Conservation (phyloP, 2,797 vertebrate genomes). For the Setipinna tenuifilis region DNA sequence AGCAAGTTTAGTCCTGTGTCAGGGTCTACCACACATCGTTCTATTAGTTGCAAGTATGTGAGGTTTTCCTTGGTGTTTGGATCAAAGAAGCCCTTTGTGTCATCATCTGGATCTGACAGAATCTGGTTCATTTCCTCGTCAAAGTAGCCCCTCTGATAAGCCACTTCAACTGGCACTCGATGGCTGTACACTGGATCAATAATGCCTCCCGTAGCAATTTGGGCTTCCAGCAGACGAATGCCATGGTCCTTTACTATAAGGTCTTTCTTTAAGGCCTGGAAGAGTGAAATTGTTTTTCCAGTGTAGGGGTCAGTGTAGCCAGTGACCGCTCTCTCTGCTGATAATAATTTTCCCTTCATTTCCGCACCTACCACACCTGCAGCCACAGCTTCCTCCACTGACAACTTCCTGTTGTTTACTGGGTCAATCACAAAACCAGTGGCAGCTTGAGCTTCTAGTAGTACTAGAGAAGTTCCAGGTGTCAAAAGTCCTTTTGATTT, state of each 20-base stretch:
- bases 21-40: conserved; percentile 48
- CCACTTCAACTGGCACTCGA: conserved; percentile 71
- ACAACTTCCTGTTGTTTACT: conserved; percentile 43
- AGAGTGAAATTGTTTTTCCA: conserved; percentile 40
- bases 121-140: conserved; percentile 69
- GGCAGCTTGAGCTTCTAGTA: conserved; percentile 47
- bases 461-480: conserved; percentile 45
- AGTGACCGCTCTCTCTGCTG: conserved; percentile 44
- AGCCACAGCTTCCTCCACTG: conserved; percentile 40
- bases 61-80: conserved; percentile 81
- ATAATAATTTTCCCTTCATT: conserved; percentile 37
- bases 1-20: conserved; percentile 50
- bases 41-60: conserved; percentile 73
- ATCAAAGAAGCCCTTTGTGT: conserved; percentile 79
- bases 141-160: conserved; percentile 73
- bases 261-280: conserved; percentile 47
- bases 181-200: conserved; percentile 72
- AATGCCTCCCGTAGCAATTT: conserved; percentile 76
- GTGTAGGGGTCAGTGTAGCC: conserved; percentile 43
- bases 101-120: conserved; percentile 68
- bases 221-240: conserved; percentile 48
- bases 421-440: conserved; percentile 49
- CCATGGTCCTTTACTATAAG: conserved; percentile 44
- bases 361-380: conserved; percentile 39
- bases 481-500: conserved; percentile 42